phyloP scores from a whole-genome alignment of 1,140 invertebrate species.

The Lucilia cuprina region DNA sequence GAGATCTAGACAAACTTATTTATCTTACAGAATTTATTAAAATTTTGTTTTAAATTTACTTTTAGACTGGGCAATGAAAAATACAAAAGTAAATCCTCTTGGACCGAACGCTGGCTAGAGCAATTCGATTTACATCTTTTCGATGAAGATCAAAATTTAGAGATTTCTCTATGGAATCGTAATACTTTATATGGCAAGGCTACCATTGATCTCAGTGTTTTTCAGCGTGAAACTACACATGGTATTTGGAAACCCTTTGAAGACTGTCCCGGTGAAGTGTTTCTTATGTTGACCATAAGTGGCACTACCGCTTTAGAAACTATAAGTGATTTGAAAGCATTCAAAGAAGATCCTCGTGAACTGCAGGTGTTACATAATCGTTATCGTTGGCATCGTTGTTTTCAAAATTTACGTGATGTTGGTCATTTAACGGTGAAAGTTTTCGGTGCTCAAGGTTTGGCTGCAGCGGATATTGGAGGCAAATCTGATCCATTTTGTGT shows the following conservation, averaged over 20 bases:
- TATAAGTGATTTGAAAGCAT: slow-evolving; percentile 86
- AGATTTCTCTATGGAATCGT: slow-evolving; percentile 58
- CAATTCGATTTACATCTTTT: slow-evolving; percentile 97
- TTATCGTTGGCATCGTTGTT: slow-evolving; percentile 79
- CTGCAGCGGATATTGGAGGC: slow-evolving; percentile 89
- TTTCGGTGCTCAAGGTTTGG: slow-evolving; percentile 86
- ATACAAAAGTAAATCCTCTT: slow-evolving; percentile 94
- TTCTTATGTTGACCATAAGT: slow-evolving; percentile 91
- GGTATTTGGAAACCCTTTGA: slow-evolving; percentile 87
- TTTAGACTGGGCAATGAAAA: slow-evolving; percentile 93
- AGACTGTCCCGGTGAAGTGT: slow-evolving; percentile 86
- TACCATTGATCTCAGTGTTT: slow-evolving; percentile 81
- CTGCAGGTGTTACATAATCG: slow-evolving; percentile 70
- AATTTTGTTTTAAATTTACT: neutral
- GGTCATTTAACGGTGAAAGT: slow-evolving; percentile 90
- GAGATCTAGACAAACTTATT: slow-evolving; percentile 42
- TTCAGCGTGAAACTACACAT: slow-evolving; percentile 92
- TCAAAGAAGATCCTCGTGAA: slow-evolving; percentile 81
- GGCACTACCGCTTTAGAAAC: slow-evolving; percentile 92
- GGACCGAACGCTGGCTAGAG: slow-evolving; percentile 91
- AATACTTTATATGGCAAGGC: slow-evolving; percentile 69
- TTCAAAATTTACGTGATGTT: slow-evolving; percentile 83
- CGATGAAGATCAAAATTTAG: slow-evolving; percentile 69
- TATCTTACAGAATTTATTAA: neutral
- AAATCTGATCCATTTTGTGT: slow-evolving; percentile 98